Evolutionary conservation across 1,140 invertebrate species (phyloP).

Genomic region (Parapsyche elsis): DNA sequence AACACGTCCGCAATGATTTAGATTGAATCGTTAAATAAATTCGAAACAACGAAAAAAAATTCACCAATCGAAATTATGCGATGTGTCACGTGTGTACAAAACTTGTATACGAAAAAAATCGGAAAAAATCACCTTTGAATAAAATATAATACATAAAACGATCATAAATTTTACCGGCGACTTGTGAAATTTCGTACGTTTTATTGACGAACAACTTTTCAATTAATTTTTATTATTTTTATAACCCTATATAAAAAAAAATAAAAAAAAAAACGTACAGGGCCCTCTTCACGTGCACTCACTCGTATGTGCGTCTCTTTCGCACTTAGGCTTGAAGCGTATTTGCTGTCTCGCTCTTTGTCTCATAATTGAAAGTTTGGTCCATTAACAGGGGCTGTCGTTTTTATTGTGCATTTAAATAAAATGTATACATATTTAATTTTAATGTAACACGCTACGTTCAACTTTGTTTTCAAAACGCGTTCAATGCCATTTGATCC

Average conservation of each 20-base stretch:
- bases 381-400: constrained; percentile 23
- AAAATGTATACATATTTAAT: not conserved
- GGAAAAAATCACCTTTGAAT: too few relatives aligned
- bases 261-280: constrained; percentile 26
- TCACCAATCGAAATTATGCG: too few relatives aligned
- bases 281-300: constrained; percentile 16
- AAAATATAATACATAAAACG: constrained; percentile 18
- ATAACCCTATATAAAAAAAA: constrained; percentile 26
- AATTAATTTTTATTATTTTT: constrained; percentile 54
- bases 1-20: not conserved
- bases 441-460: too few relatives aligned
- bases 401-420: not conserved
- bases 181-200: constrained; percentile 53
- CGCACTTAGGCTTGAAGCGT: not conserved
- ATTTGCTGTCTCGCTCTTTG: not conserved
- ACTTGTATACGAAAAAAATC: too few relatives aligned
- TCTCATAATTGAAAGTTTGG: constrained; percentile 8
- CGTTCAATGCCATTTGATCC: too few relatives aligned
- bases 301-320: constrained; percentile 17
- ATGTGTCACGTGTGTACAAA: too few relatives aligned
- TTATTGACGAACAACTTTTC: constrained; percentile 42
- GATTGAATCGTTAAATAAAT: not conserved
- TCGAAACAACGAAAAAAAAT: constrained; percentile 3
- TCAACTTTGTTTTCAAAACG: too few relatives aligned
- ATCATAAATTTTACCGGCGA: constrained; percentile 51